phyloP scores from a whole-genome alignment of 2,113 vertebrate species.

The Nestor notabilis region DNA sequence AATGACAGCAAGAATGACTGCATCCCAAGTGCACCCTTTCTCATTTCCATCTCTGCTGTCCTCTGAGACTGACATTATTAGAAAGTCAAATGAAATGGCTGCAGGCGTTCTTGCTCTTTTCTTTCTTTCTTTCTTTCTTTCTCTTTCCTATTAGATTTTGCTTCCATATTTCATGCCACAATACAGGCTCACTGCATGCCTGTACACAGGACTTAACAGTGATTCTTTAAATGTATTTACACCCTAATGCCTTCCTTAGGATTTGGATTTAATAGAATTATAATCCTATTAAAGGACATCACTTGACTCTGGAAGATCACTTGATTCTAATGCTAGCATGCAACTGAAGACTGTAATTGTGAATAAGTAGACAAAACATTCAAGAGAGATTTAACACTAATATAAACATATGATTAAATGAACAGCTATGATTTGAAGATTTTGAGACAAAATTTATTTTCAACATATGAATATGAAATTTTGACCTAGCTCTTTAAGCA shows the following conservation, averaged over 20 bases:
- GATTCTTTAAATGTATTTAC: not conserved
- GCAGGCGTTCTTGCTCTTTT: not conserved
- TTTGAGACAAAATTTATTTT: not conserved
- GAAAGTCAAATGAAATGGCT: constrained; percentile 42
- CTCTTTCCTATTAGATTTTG: not conserved
- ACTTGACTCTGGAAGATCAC: not conserved
- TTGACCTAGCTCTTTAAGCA: not conserved
- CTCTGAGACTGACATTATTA: constrained; percentile 48
- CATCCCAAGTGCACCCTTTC: constrained; percentile 28
- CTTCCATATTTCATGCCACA: not conserved
- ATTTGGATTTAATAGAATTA: not conserved
- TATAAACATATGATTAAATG: not conserved
- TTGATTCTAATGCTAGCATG: not conserved
- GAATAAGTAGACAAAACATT: not conserved
- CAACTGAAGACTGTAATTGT: not conserved
- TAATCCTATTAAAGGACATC: not conserved
- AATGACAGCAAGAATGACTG: constrained; percentile 63
- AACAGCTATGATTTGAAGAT: not conserved
- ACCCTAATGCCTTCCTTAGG: not conserved
- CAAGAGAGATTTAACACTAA: not conserved
- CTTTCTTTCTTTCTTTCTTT: rapidly evolving
- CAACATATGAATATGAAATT: not conserved
- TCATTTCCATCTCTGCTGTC: constrained; percentile 40
- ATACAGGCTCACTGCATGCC: not conserved
- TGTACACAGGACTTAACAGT: not conserved